Evolutionary conservation across 2,113 vertebrate species (phyloP), one percentile per base, ranked within the genome.

Genomic region (Amphiprion ocellaris): DNA sequence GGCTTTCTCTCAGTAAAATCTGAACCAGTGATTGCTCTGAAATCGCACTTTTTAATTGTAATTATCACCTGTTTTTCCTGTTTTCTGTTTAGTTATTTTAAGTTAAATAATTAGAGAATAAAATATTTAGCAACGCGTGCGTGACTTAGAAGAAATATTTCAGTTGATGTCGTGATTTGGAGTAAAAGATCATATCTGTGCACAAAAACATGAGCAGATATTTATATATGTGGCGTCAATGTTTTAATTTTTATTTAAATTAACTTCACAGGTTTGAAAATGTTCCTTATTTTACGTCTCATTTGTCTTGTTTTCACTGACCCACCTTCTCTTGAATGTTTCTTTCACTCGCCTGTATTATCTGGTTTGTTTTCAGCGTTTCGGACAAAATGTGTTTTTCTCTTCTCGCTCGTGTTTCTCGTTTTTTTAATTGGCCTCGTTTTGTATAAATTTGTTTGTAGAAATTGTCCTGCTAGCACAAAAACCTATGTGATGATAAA

Each of bases 1-100:
- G 78, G 69, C 58, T 65, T 58, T 79, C 56, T 70, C n/a, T 37
- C 50, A 50, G 44, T 67, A 62, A 71, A 78, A 82, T 61, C 33
- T 4, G 54, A 77, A 33, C 49, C 14, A 30, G 26, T 21, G 24
- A 10, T 44, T 39, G 24, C 26, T 26, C 24, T 54, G 49, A 59
- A 47, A 69, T n/a, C 5, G 37, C 15, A 14, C 10, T 19, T 53
- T 69, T 24, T 73, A 28, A 58, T 58, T 47, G 0, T 11, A 77
- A 56, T 80, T 71, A 54, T 19, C 14, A 2, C 19, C 16, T 2
- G 0, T 62, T 64, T 77, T 26, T 59, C 16, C 26, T 44, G 4
- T 33, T 64, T 73, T 19, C 8, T 53, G 47, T 79, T 55, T 26
- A 3, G 37, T 52, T 59, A 37, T 66, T 67, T 41, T 19, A 33